Conservation (phyloP, 2,113 vertebrate species). For the Xenus cinereus region DNA sequence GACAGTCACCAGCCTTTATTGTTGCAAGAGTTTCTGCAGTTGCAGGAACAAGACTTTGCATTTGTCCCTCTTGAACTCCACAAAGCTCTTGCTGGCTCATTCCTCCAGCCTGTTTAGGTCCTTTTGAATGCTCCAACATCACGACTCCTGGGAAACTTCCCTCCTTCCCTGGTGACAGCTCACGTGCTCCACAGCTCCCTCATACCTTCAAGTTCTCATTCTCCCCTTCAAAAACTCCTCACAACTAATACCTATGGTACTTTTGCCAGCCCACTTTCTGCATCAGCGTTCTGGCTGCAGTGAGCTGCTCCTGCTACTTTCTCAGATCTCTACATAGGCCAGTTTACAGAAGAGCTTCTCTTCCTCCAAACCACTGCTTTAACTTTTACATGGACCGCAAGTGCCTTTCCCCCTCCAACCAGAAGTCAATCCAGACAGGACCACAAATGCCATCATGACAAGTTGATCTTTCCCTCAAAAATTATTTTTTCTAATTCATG, state of each 20-base stretch:
- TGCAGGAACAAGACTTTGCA: neutral
- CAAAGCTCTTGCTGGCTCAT: neutral
- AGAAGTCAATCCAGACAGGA: neutral
- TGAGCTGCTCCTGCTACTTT: neutral
- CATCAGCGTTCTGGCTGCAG: neutral
- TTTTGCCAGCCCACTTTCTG: neutral
- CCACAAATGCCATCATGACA: fast-evolving
- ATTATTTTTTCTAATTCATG: neutral
- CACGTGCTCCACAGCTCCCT: neutral
- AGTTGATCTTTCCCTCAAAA: neutral
- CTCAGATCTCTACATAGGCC: neutral
- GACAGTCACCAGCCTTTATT: neutral
- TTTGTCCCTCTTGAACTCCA: neutral
- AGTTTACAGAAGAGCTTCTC: neutral
- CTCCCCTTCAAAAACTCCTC: neutral
- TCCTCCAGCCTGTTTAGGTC: neutral
- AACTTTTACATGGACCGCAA: neutral
- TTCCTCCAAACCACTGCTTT: neutral
- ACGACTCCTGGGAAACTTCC: neutral
- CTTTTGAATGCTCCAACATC: neutral
- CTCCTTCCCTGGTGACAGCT: neutral
- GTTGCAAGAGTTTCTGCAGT: neutral
- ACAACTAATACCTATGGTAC: neutral
- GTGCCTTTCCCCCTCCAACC: neutral
- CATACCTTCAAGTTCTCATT: neutral